Conservation (phyloP, 2,888 invertebrate species). For the Formica aserva region DNA sequence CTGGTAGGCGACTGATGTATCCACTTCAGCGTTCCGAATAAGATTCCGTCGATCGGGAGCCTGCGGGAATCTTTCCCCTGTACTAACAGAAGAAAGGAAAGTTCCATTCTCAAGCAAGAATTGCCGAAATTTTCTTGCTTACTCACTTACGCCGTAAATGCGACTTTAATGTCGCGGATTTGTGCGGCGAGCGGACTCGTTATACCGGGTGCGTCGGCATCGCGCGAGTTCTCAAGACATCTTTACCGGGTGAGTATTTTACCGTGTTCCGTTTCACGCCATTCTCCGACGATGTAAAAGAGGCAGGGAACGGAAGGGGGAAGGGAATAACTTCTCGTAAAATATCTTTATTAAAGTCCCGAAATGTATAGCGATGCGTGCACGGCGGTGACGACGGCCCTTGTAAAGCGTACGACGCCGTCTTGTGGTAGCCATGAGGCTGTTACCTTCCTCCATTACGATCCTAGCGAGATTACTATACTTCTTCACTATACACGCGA, state of each 20-base stretch:
- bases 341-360: slow-evolving; percentile 39
- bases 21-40: slow-evolving; percentile 13
- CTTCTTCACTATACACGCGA: not conserved
- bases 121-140: slow-evolving; percentile 39
- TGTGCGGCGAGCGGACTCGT: slow-evolving; percentile 11
- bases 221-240: not conserved
- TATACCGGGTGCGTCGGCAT: slow-evolving; percentile 3
- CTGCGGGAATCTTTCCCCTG: not conserved
- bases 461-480: not conserved
- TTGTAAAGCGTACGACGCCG: slow-evolving; percentile 1
- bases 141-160: slow-evolving; percentile 30
- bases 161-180: slow-evolving; percentile 36
- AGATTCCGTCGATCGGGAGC: slow-evolving; percentile 51
- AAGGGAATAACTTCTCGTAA: not conserved
- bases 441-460: not conserved
- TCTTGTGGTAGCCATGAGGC: not conserved
- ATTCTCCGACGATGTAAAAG: not conserved
- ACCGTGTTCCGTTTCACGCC: not conserved
- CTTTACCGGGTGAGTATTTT: not conserved
- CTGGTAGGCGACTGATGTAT: slow-evolving; percentile 18
- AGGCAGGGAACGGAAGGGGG: not conserved
- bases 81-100: not conserved
- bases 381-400: not conserved
- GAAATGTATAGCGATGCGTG: not conserved
- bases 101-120: slow-evolving; percentile 1